Evolutionary conservation across 1,140 invertebrate species (phyloP), one percentile per base, ranked within the genome.

Genomic region (Antheraea mylitta): DNA sequence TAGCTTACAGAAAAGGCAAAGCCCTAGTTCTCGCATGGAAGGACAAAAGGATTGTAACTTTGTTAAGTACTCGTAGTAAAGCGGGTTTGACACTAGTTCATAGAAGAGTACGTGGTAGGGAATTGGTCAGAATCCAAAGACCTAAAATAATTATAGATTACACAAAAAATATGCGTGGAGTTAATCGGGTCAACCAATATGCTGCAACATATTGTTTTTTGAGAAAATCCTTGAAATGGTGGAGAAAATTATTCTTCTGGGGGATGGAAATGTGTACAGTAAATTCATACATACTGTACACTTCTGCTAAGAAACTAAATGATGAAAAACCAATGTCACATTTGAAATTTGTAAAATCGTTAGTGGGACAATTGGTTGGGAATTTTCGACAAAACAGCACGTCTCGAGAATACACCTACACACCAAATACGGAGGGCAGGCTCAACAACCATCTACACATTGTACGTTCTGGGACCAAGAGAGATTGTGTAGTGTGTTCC

Each of bases 211-310:
- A 59, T 59, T 59, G 58, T 59, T 59, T 59, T 59, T 16, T 59
- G 16, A 59, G 58, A 59, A 59, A 59, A n/a, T 59, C 58, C 7
- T 11, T 59, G 18, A 22, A 10, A 18, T 63, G 18, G 36, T 37
- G 30, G 61, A 63, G 36, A 18, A 63, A 63, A 16, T 3, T 63
- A 22, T 63, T 22, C 19, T 63, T 30, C 9, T 37, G 36, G 61
- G 58, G 58, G 16, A 59, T 59, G 58, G 58, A 59, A 16, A 59
- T 59, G 58, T n/a, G 22, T 59, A 16, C 58, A 59, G 16, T 59
- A 59, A 59, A 59, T 59, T 8, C 58, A 59, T 59, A 59, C 58
- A 59, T 59, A 11, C 16, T 59, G 16, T 59, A 59, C 16, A 59
- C 8, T 8, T 59, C 8, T 59, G 10, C 22, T 59, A 59, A 59